A percentile compares a stretch with the other conserved stretches of the same genome.
phyloP scores from a whole-genome alignment of 2,888 invertebrate species.

The Aspidiotus destructor region DNA sequence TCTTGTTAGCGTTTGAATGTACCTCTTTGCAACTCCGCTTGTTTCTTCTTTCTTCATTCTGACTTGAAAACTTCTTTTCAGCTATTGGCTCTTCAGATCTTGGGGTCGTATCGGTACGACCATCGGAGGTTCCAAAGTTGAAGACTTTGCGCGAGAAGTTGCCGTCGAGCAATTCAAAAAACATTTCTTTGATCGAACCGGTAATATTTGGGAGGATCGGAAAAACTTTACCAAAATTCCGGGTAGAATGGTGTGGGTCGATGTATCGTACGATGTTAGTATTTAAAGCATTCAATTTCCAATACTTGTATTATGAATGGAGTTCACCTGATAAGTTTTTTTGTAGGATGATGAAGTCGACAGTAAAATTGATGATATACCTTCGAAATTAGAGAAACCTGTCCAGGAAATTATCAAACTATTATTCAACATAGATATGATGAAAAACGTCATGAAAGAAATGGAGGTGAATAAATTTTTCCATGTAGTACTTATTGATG shows the following conservation, averaged over 20 bases:
- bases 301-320: neutral
- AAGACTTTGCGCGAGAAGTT: slow-evolving; percentile 44
- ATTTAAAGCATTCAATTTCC: neutral
- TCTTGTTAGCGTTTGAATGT: neutral
- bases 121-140: slow-evolving; percentile 66
- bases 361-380: slow-evolving; percentile 26
- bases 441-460: slow-evolving; percentile 87
- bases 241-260: slow-evolving; percentile 70
- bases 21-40: neutral
- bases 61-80: slow-evolving; percentile 37
- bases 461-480: slow-evolving; percentile 58
- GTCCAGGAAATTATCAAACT: slow-evolving; percentile 74
- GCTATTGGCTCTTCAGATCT: slow-evolving; percentile 73
- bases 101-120: slow-evolving; percentile 97
- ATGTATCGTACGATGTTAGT: slow-evolving; percentile 67
- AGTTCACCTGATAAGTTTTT: neutral
- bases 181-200: slow-evolving; percentile 56
- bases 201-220: slow-evolving; percentile 64
- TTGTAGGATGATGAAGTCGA: slow-evolving; percentile 8
- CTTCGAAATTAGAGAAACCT: slow-evolving; percentile 59
- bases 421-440: slow-evolving; percentile 81
- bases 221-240: slow-evolving; percentile 49
- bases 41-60: slow-evolving; percentile 18
- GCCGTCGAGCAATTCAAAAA: slow-evolving; percentile 56
- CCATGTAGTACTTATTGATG: neutral